Evolutionary conservation across 2,113 vertebrate genomes (phyloP), one percentile per base, ranked within the genome.

Genomic region (Desmodus rotundus): DNA sequence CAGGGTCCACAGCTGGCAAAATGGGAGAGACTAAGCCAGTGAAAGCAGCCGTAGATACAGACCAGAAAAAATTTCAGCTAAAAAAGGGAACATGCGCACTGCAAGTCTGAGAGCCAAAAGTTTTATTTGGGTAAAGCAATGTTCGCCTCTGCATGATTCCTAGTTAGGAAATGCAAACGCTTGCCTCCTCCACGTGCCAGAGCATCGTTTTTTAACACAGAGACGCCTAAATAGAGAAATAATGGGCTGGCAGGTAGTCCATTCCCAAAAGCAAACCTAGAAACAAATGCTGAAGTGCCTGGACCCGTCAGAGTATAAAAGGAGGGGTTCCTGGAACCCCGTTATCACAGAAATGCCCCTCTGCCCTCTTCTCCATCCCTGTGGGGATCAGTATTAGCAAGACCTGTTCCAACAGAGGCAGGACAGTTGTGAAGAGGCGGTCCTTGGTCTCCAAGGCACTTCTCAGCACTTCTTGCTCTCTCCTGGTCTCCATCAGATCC

Each of bases 111-210:
- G 95, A 97, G 89, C 91, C 61, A 43, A 95, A 97, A 95, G 70
- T 94, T 97, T 97, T 96, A 96, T 96, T 97, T 97, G 93, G 96
- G 92, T 58, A 94, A 96, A 96, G 86, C 83, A 12, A 38, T 90
- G 82, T 94, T 94, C 38, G 1, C 84, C 95, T 90, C 96, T 76
- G 88, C 93, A n/a, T 87, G 97, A 87, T 95, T 96, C 94, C 67
- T 50, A 92, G 96, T 96, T 96, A 92, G 94, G 97, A 95, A 97
- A 94, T 65, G 90, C 94, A 90, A 76, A 95, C 6, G 41, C 92
- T 61, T 90, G 78, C 93, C 95, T 97, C 95, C 87, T 74, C 77
- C 81, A 78, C 68, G 87, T 88, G 83, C 94, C 78, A 87, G 87
- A 80, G 33, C 87, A 95, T 93, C 89, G 50, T 68, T 94, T 95